phyloP scores from a whole-genome alignment of 1,140 invertebrate genomes.

The Drosophila asahinai region DNA sequence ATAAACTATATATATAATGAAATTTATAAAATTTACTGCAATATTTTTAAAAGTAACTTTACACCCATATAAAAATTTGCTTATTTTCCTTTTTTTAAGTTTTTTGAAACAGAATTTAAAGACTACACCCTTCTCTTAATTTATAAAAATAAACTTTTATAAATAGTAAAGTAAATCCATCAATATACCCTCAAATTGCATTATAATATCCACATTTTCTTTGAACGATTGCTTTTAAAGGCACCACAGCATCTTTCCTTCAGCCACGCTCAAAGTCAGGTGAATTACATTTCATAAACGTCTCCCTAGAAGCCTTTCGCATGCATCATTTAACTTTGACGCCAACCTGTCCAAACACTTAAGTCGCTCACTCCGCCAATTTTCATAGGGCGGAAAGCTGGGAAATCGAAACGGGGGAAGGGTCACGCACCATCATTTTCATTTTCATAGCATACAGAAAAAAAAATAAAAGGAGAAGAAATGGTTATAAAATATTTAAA shows the following conservation, averaged over 20 bases:
- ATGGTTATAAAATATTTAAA: slow-evolving; percentile 80
- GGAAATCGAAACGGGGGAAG: background rate
- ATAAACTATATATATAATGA: too few species aligned
- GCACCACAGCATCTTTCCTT: background rate
- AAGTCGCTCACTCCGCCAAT: slow-evolving; percentile 55
- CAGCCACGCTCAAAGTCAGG: slow-evolving; percentile 1
- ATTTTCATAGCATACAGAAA: slow-evolving; percentile 49
- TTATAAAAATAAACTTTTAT: too few species aligned
- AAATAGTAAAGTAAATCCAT: background rate
- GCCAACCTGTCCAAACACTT: slow-evolving; percentile 64
- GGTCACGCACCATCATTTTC: slow-evolving; percentile 41
- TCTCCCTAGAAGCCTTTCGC: slow-evolving; percentile 52
- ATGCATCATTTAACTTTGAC: slow-evolving; percentile 74
- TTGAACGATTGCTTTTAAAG: background rate
- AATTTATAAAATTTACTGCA: too few species aligned
- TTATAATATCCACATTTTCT: background rate
- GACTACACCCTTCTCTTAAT: too few species aligned
- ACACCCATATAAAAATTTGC: too few species aligned
- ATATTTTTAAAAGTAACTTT: too few species aligned
- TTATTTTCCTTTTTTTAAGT: too few species aligned
- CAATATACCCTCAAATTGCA: background rate
- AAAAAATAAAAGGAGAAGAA: background rate
- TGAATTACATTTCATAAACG: slow-evolving; percentile 55
- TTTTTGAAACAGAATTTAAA: too few species aligned
- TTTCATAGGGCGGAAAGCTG: slow-evolving; percentile 27